Percentiles rank a stretch among this genome's conserved stretches.
These are phyloP conservation scores for Pachyramphus minor DNA, from an alignment of 2,113 vertebrate genomes.

Conservation along the genomic window DNA sequence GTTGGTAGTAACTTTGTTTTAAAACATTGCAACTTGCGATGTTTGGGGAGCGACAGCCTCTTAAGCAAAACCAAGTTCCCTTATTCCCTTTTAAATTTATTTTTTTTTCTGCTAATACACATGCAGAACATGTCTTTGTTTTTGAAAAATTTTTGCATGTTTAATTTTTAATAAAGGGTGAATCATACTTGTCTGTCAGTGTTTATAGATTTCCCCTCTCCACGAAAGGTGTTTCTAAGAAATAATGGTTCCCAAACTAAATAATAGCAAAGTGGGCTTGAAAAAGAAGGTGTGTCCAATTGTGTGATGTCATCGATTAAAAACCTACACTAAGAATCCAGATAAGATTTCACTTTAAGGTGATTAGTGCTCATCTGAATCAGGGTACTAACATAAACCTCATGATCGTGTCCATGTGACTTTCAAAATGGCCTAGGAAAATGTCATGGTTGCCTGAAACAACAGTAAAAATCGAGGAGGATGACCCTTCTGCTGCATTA, in stretches of 20 bases:
- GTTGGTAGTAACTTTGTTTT: background rate
- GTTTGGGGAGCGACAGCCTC: background rate
- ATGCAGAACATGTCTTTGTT: background rate
- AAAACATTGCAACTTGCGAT: background rate
- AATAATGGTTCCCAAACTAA: conserved; percentile 21
- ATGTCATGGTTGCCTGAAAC: conserved; percentile 21
- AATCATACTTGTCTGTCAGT: background rate
- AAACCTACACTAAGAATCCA: background rate
- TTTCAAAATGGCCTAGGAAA: conserved; percentile 38
- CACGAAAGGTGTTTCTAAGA: background rate
- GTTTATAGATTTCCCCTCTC: background rate
- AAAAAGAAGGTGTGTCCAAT: background rate
- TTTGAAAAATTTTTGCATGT: background rate
- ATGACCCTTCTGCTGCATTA: conserved; percentile 23
- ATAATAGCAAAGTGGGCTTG: background rate
- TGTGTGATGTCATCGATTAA: background rate
- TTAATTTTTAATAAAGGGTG: conserved; percentile 18
- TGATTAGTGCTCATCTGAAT: background rate
- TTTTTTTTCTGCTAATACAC: background rate
- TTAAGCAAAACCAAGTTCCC: background rate
- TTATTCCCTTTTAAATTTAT: background rate
- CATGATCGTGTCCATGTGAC: background rate
- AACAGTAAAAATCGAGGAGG: conserved; percentile 1
- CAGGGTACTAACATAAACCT: background rate
- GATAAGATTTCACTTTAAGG: background rate